Conservation (phyloP, 2,888 invertebrate species). For the Hemistola chrysoprasaria region DNA sequence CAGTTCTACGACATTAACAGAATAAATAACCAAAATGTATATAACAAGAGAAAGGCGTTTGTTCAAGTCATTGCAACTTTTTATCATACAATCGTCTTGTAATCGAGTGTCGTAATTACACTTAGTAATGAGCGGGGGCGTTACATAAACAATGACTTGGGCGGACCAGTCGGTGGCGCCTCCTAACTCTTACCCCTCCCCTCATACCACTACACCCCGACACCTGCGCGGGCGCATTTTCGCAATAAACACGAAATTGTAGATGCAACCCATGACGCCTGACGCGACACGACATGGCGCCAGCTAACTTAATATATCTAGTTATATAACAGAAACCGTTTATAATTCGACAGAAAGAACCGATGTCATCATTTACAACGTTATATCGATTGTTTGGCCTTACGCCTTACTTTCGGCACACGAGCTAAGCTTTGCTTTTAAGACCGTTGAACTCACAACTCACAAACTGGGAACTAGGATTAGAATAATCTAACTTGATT, state of each 20-base stretch:
- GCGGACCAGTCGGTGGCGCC: constrained; percentile 68
- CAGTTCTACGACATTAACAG: too few species aligned
- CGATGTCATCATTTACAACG: constrained; percentile 24
- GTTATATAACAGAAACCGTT: constrained; percentile 33
- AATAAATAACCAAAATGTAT: constrained; percentile 22
- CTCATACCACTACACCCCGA: constrained; percentile 32
- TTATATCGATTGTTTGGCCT: constrained; percentile 21
- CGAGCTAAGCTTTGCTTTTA: constrained; percentile 12
- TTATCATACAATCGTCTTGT: constrained; percentile 27
- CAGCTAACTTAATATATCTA: constrained; percentile 25
- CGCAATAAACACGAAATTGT: constrained; percentile 58
- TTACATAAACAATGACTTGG: constrained; percentile 79
- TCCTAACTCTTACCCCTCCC: constrained; percentile 34
- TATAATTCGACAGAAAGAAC: constrained; percentile 25
- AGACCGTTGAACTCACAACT: too few species aligned
- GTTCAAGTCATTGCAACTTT: constrained; percentile 20
- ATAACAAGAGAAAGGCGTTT: constrained; percentile 27
- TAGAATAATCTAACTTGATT: constrained; percentile 1
- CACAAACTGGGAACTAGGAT: constrained; percentile 7
- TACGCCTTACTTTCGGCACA: constrained; percentile 24
- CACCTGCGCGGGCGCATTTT: constrained; percentile 68
- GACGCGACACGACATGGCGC: constrained; percentile 37
- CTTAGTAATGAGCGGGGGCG: constrained; percentile 73
- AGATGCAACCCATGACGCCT: constrained; percentile 6
- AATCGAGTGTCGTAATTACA: constrained; percentile 50